Conservation (phyloP, 2,113 vertebrate genomes). For the Gasterosteus nipponicus region DNA sequence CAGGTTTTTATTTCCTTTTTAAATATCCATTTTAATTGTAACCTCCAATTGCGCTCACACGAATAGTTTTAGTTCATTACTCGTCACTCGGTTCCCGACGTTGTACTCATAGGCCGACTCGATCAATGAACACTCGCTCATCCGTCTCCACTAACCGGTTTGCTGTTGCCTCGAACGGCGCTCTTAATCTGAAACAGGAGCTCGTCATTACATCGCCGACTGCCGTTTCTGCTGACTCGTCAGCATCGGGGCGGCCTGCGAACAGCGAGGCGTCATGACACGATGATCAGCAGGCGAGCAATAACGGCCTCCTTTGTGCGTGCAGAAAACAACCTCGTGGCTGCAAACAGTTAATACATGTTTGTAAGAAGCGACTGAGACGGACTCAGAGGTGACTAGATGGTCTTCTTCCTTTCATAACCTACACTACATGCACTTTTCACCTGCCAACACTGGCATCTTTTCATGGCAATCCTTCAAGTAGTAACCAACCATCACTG, state of each 20-base stretch:
- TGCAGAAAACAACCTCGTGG: slow-evolving; percentile 16
- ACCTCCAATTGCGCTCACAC: not conserved
- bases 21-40: not conserved
- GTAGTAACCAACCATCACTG: not conserved
- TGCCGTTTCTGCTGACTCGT: slow-evolving; percentile 16
- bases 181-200: slow-evolving; percentile 9
- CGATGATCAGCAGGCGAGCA: slow-evolving; percentile 16
- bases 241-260: not conserved
- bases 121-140: not conserved
- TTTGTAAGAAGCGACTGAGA: slow-evolving; percentile 23
- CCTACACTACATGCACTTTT: not conserved
- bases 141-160: not conserved
- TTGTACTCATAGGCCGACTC: not conserved
- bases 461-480: not conserved
- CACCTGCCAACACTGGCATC: not conserved
- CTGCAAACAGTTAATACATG: slow-evolving; percentile 9
- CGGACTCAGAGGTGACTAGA: not conserved
- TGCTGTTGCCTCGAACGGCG: not conserved
- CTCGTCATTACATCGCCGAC: slow-evolving; percentile 11
- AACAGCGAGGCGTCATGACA: slow-evolving; percentile 24
- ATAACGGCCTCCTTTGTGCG: slow-evolving; percentile 47
- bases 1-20: not conserved
- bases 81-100: not conserved
- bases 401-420: not conserved
- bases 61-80: not conserved